Percentiles rank a stretch among this genome's conserved stretches.
Evolutionary conservation across 2,797 vertebrate genomes (phyloP).

Genomic region (Momotus momota): DNA sequence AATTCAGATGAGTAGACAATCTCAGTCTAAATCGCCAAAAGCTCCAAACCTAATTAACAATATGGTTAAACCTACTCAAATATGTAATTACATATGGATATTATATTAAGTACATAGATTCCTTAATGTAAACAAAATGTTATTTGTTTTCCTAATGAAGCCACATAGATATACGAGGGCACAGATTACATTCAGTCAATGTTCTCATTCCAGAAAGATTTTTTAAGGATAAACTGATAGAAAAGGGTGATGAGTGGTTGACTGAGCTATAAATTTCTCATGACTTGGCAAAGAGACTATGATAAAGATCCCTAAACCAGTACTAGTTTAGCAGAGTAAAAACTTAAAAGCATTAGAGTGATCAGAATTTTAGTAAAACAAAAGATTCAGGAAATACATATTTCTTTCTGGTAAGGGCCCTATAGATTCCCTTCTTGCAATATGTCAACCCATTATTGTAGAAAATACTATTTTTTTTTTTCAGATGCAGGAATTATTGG

Average conservation of each 20-base stretch:
- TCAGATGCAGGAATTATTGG: neutral
- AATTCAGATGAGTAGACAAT: neutral
- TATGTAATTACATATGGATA: neutral
- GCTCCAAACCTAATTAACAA: neutral
- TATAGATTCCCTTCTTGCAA: neutral
- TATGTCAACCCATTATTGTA: neutral
- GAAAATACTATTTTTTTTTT: neutral
- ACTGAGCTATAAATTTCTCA: neutral
- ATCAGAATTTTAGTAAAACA: neutral
- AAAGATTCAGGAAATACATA: neutral
- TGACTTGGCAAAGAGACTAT: neutral
- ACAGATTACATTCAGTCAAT: neutral
- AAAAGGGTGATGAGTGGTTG: neutral
- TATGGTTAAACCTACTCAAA: neutral
- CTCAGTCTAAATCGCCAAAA: neutral
- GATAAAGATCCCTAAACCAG: neutral
- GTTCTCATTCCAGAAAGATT: neutral
- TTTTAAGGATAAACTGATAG: neutral
- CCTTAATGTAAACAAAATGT: neutral
- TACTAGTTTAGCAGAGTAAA: neutral
- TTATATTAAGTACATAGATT: neutral
- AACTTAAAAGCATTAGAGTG: neutral
- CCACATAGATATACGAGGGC: neutral
- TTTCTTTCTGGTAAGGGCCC: neutral
- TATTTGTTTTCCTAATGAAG: neutral